Conservation (phyloP, 2,888 invertebrate genomes). For the Netelia melanura region DNA sequence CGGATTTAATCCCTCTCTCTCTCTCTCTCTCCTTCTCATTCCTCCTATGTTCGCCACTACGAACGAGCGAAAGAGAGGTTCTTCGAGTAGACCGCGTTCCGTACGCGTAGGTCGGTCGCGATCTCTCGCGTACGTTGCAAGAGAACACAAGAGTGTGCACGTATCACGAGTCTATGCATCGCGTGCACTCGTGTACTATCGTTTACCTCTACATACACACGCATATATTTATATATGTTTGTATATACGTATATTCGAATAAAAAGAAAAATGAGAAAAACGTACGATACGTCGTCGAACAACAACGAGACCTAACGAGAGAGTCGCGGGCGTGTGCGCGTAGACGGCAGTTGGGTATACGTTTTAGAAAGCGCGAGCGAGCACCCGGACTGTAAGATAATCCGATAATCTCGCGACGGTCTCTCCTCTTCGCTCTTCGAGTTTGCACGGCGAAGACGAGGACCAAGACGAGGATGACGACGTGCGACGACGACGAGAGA, state of each 20-base stretch:
- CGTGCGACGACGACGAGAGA: conserved; percentile 42
- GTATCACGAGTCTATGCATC: not conserved
- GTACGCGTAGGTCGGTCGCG: conserved; percentile 66
- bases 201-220: conserved; percentile 8
- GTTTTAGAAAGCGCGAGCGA: conserved; percentile 67
- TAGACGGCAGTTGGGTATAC: conserved; percentile 62
- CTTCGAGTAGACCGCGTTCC: conserved; percentile 25
- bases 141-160: conserved; percentile 1
- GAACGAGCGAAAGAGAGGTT: conserved; percentile 43
- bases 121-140: conserved; percentile 48
- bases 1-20: conserved; percentile 63
- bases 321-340: conserved; percentile 67
- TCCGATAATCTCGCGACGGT: conserved; percentile 67
- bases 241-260: conserved; percentile 7
- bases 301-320: conserved; percentile 71
- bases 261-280: conserved; percentile 40
- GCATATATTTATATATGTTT: not conserved
- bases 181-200: conserved; percentile 17
- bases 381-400: conserved; percentile 67
- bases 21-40: not conserved
- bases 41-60: not conserved
- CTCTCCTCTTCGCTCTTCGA: conserved; percentile 53
- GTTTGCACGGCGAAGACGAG: conserved; percentile 64
- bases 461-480: conserved; percentile 59
- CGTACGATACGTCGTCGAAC: conserved; percentile 65